Evolutionary conservation across 2,797 vertebrate species (phyloP).

Genomic region (Yasuhikotakia modesta): DNA sequence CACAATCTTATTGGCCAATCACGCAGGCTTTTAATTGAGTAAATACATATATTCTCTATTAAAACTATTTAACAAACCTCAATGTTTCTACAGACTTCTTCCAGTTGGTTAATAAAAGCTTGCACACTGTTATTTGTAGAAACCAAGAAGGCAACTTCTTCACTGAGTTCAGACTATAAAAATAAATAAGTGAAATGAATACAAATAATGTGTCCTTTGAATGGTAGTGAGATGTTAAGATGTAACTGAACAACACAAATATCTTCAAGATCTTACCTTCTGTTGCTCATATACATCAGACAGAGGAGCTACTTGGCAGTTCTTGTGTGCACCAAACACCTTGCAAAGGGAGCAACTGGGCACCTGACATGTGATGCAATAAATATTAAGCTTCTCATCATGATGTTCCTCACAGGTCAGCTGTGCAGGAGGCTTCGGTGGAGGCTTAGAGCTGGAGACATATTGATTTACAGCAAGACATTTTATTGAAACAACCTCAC

Average conservation of each 20-base stretch:
- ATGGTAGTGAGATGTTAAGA: background rate
- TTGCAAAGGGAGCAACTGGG: conserved; percentile 84
- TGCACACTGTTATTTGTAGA: conserved; percentile 68
- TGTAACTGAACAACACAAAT: background rate
- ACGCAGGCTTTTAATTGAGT: background rate
- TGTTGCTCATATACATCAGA: conserved; percentile 73
- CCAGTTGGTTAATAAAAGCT: conserved; percentile 66
- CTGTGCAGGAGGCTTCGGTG: conserved; percentile 57
- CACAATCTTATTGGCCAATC: background rate
- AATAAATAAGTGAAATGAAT: conserved; percentile 3
- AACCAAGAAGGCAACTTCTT: conserved; percentile 66
- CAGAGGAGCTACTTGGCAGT: conserved; percentile 77
- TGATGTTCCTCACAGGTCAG: conserved; percentile 75
- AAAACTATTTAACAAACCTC: conserved; percentile 66
- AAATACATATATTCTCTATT: background rate
- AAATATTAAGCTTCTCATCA: conserved; percentile 83
- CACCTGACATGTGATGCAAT: conserved; percentile 76
- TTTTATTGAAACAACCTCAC: background rate
- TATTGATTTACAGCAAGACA: background rate
- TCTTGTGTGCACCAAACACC: conserved; percentile 80
- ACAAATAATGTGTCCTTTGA: background rate
- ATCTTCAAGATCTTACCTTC: conserved; percentile 68
- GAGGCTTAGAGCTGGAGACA: conserved; percentile 61
- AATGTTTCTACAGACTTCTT: conserved; percentile 69
- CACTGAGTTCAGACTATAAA: conserved; percentile 69